These are phyloP conservation scores for Stenotaenia linearis DNA, from an alignment of 2,888 invertebrate species.

Conservation along the genomic window DNA sequence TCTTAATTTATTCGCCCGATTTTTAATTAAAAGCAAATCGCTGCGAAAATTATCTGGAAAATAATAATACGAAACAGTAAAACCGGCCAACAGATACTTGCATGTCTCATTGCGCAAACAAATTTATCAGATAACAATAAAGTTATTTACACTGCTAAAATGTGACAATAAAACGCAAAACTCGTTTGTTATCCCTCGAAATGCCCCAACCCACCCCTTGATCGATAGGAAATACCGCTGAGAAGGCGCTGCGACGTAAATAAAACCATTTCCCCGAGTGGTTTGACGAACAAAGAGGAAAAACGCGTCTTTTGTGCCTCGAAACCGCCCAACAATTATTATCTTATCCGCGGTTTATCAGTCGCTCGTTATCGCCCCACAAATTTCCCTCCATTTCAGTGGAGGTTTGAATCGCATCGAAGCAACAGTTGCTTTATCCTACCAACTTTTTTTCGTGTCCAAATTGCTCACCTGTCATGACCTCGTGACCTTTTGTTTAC, in stretches of 20 bases:
- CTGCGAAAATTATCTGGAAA: too few relatives aligned
- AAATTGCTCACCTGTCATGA: neutral
- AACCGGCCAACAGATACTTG: neutral
- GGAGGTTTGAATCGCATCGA: neutral
- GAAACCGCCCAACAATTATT: neutral
- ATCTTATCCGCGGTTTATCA: neutral
- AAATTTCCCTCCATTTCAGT: neutral
- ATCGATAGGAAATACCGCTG: too few relatives aligned
- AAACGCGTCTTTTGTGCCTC: neutral
- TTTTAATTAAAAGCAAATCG: too few relatives aligned
- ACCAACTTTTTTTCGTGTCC: neutral
- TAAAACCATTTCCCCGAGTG: neutral
- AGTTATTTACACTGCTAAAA: neutral
- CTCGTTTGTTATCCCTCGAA: too few relatives aligned
- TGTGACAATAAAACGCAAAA: neutral
- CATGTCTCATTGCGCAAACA: neutral
- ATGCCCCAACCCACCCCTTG: too few relatives aligned
- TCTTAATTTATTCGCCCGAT: neutral
- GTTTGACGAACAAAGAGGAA: neutral
- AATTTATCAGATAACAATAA: neutral
- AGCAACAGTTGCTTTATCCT: neutral
- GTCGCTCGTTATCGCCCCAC: neutral
- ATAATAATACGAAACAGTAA: too few relatives aligned
- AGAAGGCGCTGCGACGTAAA: too few relatives aligned
- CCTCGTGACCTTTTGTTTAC: neutral